Evolutionary conservation across 2,888 invertebrate genomes (phyloP), one percentile per base, ranked within the genome.

Genomic region (Sthenelais limicola): DNA sequence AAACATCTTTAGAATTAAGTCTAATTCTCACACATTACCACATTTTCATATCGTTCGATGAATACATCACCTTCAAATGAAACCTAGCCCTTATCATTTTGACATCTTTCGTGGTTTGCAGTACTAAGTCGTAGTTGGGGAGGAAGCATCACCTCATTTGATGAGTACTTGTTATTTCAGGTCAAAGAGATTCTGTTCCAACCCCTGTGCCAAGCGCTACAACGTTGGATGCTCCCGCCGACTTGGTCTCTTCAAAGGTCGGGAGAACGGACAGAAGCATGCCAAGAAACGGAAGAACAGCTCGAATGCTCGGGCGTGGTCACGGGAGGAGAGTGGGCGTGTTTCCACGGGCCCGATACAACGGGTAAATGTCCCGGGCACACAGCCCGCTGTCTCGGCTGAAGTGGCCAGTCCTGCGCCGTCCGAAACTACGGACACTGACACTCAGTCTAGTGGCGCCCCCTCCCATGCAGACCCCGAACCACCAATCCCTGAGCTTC

Each of bases 131-230:
- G n/a, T n/a, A n/a, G n/a, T n/a, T n/a, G n/a, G n/a, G n/a, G n/a
- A n/a, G n/a, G n/a, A n/a, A 43, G 43, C 9, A 15, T 43, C 43
- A 15, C 43, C 9, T 43, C 43, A 43, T n/a, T n/a, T n/a, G n/a
- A n/a, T n/a, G n/a, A n/a, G n/a, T n/a, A n/a, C n/a, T n/a, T 28
- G 9, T 38, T 9, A 43, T 18, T 93, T 93, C 85, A 92, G 93
- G 80, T 91, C 91, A 62, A 84, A 82, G 84, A 90, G 93, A 54
- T 94, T 93, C 84, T 94, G 94, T 83, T 93, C 94, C 0, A 90
- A 92, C 30, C 89, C 90, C 24, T 94, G 94, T 88, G 92, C 92
- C 68, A 92, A 91, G 85, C 91, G 91, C 72, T 88, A 87, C 85
- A 89, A 88, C 81, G 88, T 88, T 48, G 86, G 86, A 73, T 88